A percentile compares a stretch with the other conserved stretches of the same genome.
Evolutionary conservation across 1,140 invertebrate species (phyloP).

Genomic region (Pseudomyrmex gracilis): DNA sequence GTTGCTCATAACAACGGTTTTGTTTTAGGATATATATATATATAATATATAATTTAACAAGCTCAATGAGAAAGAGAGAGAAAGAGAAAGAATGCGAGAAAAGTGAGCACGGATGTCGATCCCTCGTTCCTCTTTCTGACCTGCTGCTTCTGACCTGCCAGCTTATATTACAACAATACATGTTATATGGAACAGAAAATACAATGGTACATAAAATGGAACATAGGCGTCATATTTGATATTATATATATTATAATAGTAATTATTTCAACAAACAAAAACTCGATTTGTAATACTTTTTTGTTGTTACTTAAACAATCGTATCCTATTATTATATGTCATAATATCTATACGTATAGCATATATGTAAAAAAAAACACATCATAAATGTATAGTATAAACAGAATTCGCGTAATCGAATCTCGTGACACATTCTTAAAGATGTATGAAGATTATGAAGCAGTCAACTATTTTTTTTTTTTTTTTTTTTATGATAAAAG

Average conservation of each 20-base stretch:
- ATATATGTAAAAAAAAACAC: conserved; percentile 70
- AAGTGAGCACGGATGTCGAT: conserved; percentile 69
- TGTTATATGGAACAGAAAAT: conserved; percentile 77
- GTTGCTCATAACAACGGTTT: conserved; percentile 63
- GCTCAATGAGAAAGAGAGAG: conserved; percentile 62
- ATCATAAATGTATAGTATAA: conserved; percentile 72
- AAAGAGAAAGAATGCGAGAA: conserved; percentile 63
- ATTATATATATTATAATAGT: conserved; percentile 66
- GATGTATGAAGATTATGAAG: conserved; percentile 75
- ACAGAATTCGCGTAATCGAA: conserved; percentile 70
- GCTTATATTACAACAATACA: conserved; percentile 75
- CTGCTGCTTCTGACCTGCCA: conserved; percentile 76
- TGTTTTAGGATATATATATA: conserved; percentile 27
- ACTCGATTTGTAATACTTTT: conserved; percentile 60
- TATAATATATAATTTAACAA: conserved; percentile 70
- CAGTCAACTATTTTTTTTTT: conserved; percentile 73
- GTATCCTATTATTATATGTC: conserved; percentile 78
- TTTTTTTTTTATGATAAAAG: conserved; percentile 78
- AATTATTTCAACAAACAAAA: conserved; percentile 60
- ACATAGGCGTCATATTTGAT: conserved; percentile 77
- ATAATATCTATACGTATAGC: conserved; percentile 71
- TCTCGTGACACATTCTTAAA: conserved; percentile 70
- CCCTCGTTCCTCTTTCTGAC: conserved; percentile 75
- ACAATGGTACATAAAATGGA: conserved; percentile 75
- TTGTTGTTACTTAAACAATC: conserved; percentile 74